phyloP scores from a whole-genome alignment of 2,888 invertebrate genomes.

The Lepidochrysops patricia region DNA sequence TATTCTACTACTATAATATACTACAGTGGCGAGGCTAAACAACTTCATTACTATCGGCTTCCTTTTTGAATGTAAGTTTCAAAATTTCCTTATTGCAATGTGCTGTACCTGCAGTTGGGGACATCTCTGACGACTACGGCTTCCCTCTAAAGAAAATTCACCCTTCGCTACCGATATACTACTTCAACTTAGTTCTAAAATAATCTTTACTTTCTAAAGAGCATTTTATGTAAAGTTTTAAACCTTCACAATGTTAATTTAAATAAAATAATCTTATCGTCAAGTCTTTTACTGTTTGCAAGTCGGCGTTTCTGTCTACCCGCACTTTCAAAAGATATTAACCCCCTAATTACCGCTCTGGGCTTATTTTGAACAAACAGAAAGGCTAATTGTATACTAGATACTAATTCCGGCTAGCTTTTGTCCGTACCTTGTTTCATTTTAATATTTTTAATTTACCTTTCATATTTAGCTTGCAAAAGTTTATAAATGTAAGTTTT shows the following conservation, averaged over 20 bases:
- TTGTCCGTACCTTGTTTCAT: background rate
- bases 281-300: background rate
- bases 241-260: background rate
- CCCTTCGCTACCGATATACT: no score
- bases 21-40: no score
- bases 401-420: background rate
- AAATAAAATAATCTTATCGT: background rate
- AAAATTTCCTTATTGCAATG: no score
- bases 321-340: constrained; percentile 4
- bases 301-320: background rate
- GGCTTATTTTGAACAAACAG: background rate
- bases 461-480: background rate
- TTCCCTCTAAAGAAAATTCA: no score
- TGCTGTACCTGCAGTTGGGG: no score
- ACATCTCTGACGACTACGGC: no score
- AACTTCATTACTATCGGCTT: no score
- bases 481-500: background rate
- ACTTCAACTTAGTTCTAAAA: background rate
- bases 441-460: constrained; percentile 1
- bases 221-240: background rate
- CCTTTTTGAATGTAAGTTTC: no score
- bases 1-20: background rate
- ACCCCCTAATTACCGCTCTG: background rate
- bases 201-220: background rate
- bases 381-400: constrained; percentile 1